Base-by-base conservation (phyloP, 2,113 vertebrate species). In the Lichenostomus cassidix region DNA sequence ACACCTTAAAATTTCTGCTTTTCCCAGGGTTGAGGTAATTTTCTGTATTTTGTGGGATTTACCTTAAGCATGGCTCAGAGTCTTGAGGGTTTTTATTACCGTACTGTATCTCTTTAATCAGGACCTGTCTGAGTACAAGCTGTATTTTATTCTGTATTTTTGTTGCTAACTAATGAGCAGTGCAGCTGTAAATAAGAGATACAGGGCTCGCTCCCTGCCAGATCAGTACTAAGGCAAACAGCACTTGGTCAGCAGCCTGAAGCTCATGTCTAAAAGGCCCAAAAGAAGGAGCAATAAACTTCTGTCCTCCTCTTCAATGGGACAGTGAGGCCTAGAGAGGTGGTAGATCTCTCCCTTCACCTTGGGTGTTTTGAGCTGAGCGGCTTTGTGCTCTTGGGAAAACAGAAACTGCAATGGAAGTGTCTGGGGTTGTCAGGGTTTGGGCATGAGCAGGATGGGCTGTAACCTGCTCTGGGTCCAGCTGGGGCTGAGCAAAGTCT, bases 151-250 rank as follows among this genome's bases (percentile, higher is more conserved):
- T 60, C 75, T 55, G 79, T 77, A 77, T 90, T 94, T 93, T 86
- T 77, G 46, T 89, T 88, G 67, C 78, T 88, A 59, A 93, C 92
- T 93, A 89, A 90, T 95, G 90, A 90, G 85, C 31, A 94, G 44
- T 23, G 25, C 75, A 94, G 83, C 83, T 83, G 75, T 86, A 90
- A 94, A 83, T 89, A 92, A 93, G 88, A 94, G 88, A 94, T 91
- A 83, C 2, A 12, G 55, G 31, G n/a, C 67, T 90, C 1, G 0
- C 11, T 83, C 74, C 71, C 67, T 85, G 92, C 78, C 90, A 91
- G 82, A 85, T 88, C 35, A 88, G 67, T 24, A 69, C 5, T 6
- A 83, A 85, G 46, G 74, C 82, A 87, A 94, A 76, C 2, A 90
- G 53, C 19, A 77, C 42, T 92, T 91, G 71, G 55, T 89, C 90